Conservation (phyloP, 2,888 invertebrate genomes). For the Limenitis camilla region DNA sequence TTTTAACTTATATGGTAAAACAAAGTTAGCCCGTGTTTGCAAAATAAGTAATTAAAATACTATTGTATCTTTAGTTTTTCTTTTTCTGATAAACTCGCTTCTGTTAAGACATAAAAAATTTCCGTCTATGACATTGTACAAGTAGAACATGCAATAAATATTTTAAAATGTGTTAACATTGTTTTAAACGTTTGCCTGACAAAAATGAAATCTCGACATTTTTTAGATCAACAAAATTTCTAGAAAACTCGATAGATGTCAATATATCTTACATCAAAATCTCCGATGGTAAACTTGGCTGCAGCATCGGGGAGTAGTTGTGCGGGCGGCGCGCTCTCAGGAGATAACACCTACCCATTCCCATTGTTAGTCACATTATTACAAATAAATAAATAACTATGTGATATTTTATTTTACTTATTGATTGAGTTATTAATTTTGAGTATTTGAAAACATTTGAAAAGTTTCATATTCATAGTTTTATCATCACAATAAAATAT, state of each 20-base stretch:
- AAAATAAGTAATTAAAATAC: no score
- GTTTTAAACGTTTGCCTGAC: no score
- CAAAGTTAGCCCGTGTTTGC: no score
- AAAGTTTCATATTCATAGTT: background rate
- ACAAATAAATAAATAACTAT: background rate
- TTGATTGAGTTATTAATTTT: background rate
- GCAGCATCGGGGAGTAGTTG: conserved; percentile 69
- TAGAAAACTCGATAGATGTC: background rate
- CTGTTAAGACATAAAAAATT: no score
- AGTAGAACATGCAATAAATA: no score
- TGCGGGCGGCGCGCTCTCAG: conserved; percentile 75
- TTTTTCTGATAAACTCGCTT: no score
- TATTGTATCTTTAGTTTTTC: no score
- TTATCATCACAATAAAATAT: no score
- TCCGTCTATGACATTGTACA: no score
- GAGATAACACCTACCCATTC: conserved; percentile 72
- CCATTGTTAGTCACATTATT: conserved; percentile 26
- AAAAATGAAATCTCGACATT: no score
- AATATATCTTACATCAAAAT: conserved; percentile 79
- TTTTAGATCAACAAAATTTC: background rate
- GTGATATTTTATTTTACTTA: conserved; percentile 1
- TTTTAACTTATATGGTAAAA: no score
- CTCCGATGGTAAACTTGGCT: conserved; percentile 82
- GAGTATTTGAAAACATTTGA: background rate
- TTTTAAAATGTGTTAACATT: no score